Evolutionary conservation across 1,140 invertebrate species (phyloP), one percentile per base, ranked within the genome.

Genomic region (Neuroterus valhalla): DNA sequence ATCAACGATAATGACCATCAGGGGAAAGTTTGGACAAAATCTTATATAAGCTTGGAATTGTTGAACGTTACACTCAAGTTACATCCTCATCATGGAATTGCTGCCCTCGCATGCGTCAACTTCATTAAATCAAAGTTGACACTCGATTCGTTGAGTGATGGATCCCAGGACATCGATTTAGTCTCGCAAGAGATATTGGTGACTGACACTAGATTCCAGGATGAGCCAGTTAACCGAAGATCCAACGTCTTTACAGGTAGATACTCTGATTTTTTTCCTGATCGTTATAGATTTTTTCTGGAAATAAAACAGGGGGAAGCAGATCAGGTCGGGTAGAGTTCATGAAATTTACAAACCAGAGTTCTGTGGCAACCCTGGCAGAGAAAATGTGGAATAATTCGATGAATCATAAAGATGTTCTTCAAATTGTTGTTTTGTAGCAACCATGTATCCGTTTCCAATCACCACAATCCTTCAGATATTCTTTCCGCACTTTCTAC

Each of bases 181-280:
- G 96, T 98, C 0, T 98, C 97, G 0, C 95, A 96, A 86, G 97
- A 98, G 89, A 98, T 99, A 85, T 87, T 96, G 1, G 93, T 98
- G 62, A 93, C 92, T 45, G 98, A 98, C 86, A 96, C 94, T 12
- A 91, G 96, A 74, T 96, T 92, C 82, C 89, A 92, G 66, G 91
- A 92, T 76, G 92, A 93, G 82, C 94, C 94, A 38, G 92, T 92
- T 42, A 94, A 95, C 85, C 92, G 93, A 67, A 89, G 93, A 71
- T 93, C 93, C 42, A 98, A 98, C 89, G 94, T 98, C 55, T 99
- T 99, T 88, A 94, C 93, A 38, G 94, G 95, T 82, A 98, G n/a
- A n/a, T n/a, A n/a, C n/a, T n/a, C n/a, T n/a, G n/a, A n/a, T n/a
- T n/a, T n/a, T n/a, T n/a, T n/a, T n/a, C n/a, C n/a, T n/a, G n/a